Conservation (phyloP, 2,888 invertebrate species). For the Lobophora halterata region DNA sequence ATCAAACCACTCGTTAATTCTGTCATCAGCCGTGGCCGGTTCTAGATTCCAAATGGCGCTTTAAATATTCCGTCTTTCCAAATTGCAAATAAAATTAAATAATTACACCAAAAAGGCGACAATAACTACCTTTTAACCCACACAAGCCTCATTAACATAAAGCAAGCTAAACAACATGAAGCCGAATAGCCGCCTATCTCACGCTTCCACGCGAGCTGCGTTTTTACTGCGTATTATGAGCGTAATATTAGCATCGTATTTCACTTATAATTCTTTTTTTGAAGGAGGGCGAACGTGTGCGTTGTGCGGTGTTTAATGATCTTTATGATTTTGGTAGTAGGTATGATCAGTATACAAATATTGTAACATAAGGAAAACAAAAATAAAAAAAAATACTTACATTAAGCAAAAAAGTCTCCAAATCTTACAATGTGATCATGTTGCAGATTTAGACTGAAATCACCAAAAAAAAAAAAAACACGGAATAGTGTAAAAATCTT, state of each 20-base stretch:
- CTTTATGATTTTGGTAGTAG: conserved; percentile 26
- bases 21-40: too few species aligned
- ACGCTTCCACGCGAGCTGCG: conserved; percentile 54
- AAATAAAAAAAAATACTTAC: too few species aligned
- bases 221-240: conserved; percentile 60
- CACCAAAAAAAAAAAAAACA: too few species aligned
- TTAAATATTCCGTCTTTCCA: conserved; percentile 4
- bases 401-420: too few species aligned
- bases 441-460: too few species aligned
- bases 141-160: conserved; percentile 48
- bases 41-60: neutral
- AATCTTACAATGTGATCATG: too few species aligned
- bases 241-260: conserved; percentile 58
- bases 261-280: conserved; percentile 57
- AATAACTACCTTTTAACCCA: conserved; percentile 38
- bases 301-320: conserved; percentile 36
- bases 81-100: conserved; percentile 22
- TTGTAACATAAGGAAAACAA: too few species aligned
- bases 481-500: too few species aligned
- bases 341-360: too few species aligned
- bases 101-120: conserved; percentile 26
- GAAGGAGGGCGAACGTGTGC: conserved; percentile 44
- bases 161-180: conserved; percentile 44
- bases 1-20: too few species aligned
- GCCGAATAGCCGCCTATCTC: conserved; percentile 54